Evolutionary conservation across 2,888 invertebrate genomes (phyloP), one percentile per base, ranked within the genome.

Genomic region (Synergus laeviventris): DNA sequence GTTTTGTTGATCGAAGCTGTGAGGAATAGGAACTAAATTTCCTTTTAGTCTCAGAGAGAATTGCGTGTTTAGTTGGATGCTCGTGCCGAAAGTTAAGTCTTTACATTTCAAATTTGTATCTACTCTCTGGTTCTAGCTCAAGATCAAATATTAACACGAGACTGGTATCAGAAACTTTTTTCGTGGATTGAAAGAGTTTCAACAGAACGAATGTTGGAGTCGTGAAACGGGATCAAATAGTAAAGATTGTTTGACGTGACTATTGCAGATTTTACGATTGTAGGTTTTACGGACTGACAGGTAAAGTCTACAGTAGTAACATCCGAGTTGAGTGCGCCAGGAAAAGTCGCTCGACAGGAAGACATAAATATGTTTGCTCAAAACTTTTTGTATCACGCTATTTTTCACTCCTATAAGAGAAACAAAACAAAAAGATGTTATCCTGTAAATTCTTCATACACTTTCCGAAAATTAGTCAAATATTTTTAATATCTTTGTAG

Each of bases 1-100:
- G 81, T 81, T 84, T 86, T 87, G 88, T 88, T 88, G 86, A 86
- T 87, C 87, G 87, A 86, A 84, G 84, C 85, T 83, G 86, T 80
- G 82, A 84, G 83, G 87, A 87, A 87, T 87, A 86, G 85, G 84
- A 87, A 87, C 85, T 84, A 87, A 77, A 74, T 64, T 49, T 74
- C 62, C 36, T 75, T 79, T 76, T 75, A 59, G 75, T 78, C 76
- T 56, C 45, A 42, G 49, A 39, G 12, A 24, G 16, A 62, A 36
- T n/a, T 60, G 74, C 56, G 56, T 61, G 60, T 31, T 31, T 59
- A 64, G 62, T 18, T 56, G 77, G 54, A 16, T 64, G 78, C 80
- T 82, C 79, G 77, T 76, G 74, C 64, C 74, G 56, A 77, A 79
- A 80, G 78, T 82, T 81, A 75, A 45, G 64, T 75, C 78, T 78